phyloP scores from a whole-genome alignment of 2,797 vertebrate genomes.

The Furcifer pardalis region DNA sequence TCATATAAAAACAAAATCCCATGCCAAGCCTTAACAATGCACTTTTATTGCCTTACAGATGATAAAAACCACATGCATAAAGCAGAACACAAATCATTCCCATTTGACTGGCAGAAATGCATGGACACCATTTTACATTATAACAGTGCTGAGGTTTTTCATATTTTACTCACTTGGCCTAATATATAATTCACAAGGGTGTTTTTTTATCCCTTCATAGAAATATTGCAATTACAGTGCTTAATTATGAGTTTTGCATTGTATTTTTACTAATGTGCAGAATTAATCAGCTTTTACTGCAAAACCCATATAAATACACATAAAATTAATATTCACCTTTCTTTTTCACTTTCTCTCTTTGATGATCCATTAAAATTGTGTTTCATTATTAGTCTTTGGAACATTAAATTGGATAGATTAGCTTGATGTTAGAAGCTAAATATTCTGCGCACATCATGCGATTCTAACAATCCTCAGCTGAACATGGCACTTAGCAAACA shows the following conservation, averaged over 20 bases:
- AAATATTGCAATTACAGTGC: not conserved
- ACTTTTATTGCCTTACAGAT: not conserved
- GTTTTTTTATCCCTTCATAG: not conserved
- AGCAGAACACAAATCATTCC: not conserved
- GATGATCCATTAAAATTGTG: constrained; percentile 30
- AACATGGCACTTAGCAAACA: constrained; percentile 46
- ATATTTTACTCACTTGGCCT: not conserved
- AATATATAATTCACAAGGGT: not conserved
- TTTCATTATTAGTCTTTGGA: constrained; percentile 9
- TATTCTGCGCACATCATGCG: constrained; percentile 36
- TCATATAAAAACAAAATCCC: not conserved
- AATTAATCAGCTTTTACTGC: constrained; percentile 41
- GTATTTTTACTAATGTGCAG: constrained; percentile 36
- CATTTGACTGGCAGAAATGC: not conserved
- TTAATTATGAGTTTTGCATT: constrained; percentile 12
- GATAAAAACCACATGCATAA: not conserved
- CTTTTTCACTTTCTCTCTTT: not conserved
- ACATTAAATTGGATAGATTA: constrained; percentile 11
- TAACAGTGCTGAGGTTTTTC: not conserved
- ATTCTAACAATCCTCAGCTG: constrained; percentile 36
- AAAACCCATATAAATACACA: constrained; percentile 31
- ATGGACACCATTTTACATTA: not conserved
- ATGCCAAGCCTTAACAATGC: not conserved
- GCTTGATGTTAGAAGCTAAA: constrained; percentile 31
- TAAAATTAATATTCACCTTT: constrained; percentile 41